phyloP scores from a whole-genome alignment of 2,113 vertebrate species.

The Gambusia holbrooki region DNA sequence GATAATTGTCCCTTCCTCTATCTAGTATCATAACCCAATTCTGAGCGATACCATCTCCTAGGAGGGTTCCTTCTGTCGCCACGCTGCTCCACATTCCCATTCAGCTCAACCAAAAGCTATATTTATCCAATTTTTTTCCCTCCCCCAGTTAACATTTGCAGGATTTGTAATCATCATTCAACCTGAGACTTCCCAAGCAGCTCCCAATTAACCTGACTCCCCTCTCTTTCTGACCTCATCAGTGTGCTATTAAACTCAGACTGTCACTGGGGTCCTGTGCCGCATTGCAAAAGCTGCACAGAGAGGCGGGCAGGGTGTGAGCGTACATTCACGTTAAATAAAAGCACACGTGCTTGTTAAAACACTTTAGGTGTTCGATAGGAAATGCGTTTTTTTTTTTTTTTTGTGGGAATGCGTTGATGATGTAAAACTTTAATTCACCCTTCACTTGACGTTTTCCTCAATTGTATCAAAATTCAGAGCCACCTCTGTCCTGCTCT shows the following conservation, averaged over 20 bases:
- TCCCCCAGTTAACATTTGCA: constrained; percentile 67
- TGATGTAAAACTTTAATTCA: constrained; percentile 20
- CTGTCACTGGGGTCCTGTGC: constrained; percentile 69
- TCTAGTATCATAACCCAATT: constrained; percentile 77
- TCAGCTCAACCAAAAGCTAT: constrained; percentile 66
- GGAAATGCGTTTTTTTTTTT: not conserved
- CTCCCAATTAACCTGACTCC: constrained; percentile 79
- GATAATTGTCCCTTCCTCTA: constrained; percentile 67
- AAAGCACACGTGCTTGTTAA: not conserved
- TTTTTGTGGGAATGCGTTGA: not conserved
- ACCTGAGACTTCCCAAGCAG: constrained; percentile 77
- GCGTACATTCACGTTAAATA: constrained; percentile 6
- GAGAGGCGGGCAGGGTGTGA: constrained; percentile 7
- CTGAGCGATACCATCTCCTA: constrained; percentile 68
- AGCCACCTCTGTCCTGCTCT: constrained; percentile 44
- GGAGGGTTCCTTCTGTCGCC: constrained; percentile 60
- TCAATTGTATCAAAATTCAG: constrained; percentile 50
- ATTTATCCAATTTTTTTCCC: constrained; percentile 64
- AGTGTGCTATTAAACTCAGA: constrained; percentile 67
- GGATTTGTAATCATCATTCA: constrained; percentile 79
- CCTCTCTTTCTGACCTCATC: constrained; percentile 78
- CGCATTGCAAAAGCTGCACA: constrained; percentile 47
- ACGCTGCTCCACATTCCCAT: constrained; percentile 53
- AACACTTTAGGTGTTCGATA: not conserved
- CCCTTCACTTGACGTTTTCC: constrained; percentile 48